Evolutionary conservation across 2,888 invertebrate species (phyloP), one percentile per base, ranked within the genome.

Genomic region (Argynnis bischoffii): DNA sequence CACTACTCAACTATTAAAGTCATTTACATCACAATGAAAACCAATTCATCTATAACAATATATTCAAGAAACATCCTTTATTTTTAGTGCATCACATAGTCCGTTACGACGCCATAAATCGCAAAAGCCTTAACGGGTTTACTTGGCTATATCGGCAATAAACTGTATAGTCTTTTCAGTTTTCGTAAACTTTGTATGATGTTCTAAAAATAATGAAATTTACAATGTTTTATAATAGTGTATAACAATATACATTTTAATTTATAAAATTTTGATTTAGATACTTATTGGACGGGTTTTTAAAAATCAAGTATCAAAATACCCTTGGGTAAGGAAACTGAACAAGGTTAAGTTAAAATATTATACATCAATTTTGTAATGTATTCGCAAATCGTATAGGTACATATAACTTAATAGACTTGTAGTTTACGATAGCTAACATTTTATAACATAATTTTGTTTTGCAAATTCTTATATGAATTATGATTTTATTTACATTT

Each of bases 121-220:
- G 54, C 54, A 48, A 8, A 55, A 54, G 48, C 66, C 60, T 61
- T 65, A 53, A 70, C 70, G 71, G 72, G 72, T 76, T 72, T 72
- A 72, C 68, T 70, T 56, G 60, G 54, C 74, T 71, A 76, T 77
- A 76, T 78, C 71, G 18, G 72, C 75, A 71, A 77, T 80, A 80
- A 78, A 77, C 69, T 73, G 69, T 74, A 72, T n/a, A 72, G 69
- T 64, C 68, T 69, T 59, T 69, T 69, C 56, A 55, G 46, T 59
- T 64, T 50, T 47, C 48, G 57, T 35, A 46, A 26, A 50, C 66
- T 60, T 50, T 66, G 60, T 61, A 13, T 41, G 13, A 55, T 54
- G 48, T 35, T 21, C 1, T 6, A 16, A 50, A 60, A 55, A 55
- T 60, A 66, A 50, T 21, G n/a, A 21, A 15, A 50, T 66, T 67